These are phyloP conservation scores for Sinhomidia bicolor DNA, from an alignment of 2,888 invertebrate genomes.

Conservation along the genomic window DNA sequence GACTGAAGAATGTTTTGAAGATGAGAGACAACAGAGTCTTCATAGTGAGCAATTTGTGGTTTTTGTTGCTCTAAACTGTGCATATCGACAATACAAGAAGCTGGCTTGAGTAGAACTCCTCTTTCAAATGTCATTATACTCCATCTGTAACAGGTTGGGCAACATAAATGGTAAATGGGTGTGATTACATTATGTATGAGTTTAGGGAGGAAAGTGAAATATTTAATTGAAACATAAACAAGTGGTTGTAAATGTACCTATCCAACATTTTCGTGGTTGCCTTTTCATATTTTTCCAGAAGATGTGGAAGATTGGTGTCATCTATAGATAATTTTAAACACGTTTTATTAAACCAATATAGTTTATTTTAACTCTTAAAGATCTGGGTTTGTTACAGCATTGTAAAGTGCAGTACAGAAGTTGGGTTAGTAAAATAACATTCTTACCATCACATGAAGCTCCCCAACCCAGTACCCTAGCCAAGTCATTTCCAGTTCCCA, in stretches of 20 bases:
- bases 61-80: slow-evolving; percentile 80
- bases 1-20: slow-evolving; percentile 93
- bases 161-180: background rate
- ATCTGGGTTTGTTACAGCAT: too few relatives aligned
- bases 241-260: slow-evolving; percentile 84
- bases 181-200: too few relatives aligned
- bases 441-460: slow-evolving; percentile 90
- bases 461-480: slow-evolving; percentile 98
- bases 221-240: background rate
- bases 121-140: slow-evolving; percentile 93
- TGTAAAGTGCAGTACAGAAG: too few relatives aligned
- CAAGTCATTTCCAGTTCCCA: slow-evolving; percentile 98
- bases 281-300: slow-evolving; percentile 96
- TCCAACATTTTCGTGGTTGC: slow-evolving; percentile 99
- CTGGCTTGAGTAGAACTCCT: slow-evolving; percentile 78
- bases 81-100: slow-evolving; percentile 76
- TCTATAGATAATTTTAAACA: too few relatives aligned
- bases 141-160: slow-evolving; percentile 86
- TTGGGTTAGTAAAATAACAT: too few relatives aligned
- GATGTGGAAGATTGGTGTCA: slow-evolving; percentile 94
- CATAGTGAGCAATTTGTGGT: slow-evolving; percentile 86
- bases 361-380: too few relatives aligned
- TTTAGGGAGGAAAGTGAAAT: background rate
- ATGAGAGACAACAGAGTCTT: slow-evolving; percentile 89
- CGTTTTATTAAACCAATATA: too few relatives aligned